Percentiles rank a stretch among this genome's conserved stretches.
Conservation (phyloP, 1,140 invertebrate genomes). For the Drosophila santomea region DNA sequence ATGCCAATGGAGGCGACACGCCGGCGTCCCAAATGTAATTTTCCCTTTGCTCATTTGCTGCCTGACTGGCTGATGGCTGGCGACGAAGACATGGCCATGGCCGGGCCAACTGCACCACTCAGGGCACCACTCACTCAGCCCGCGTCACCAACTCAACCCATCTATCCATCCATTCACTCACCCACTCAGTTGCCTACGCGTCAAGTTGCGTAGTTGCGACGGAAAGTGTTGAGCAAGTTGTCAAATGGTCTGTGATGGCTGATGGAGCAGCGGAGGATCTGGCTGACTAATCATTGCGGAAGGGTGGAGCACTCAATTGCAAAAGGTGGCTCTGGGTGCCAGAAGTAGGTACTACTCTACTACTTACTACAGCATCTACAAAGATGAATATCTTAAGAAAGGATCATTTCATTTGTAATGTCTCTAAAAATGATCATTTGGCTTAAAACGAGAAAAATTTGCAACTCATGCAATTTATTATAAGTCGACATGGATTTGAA, state of each 20-base stretch:
- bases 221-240: slow-evolving; percentile 62
- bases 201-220: slow-evolving; percentile 49
- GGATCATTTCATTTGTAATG: too few species aligned
- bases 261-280: slow-evolving; percentile 11
- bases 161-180: slow-evolving; percentile 5
- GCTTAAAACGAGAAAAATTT: not conserved
- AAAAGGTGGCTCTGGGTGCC: not conserved
- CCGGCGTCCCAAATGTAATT: slow-evolving; percentile 74
- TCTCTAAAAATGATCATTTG: too few species aligned
- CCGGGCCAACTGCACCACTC: not conserved
- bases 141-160: slow-evolving; percentile 6
- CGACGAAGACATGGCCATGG: slow-evolving; percentile 49
- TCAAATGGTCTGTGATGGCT: slow-evolving; percentile 63
- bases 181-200: slow-evolving; percentile 28
- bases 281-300: slow-evolving; percentile 12
- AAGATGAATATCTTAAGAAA: too few species aligned
- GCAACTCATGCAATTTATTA: slow-evolving; percentile 5
- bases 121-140: slow-evolving; percentile 2
- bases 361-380: not conserved
- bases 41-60: slow-evolving; percentile 75
- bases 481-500: slow-evolving; percentile 34
- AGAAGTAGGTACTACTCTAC: too few species aligned
- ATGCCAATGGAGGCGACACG: slow-evolving; percentile 57
- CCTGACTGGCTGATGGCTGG: slow-evolving; percentile 64
- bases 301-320: slow-evolving; percentile 7